Evolutionary conservation across 1,140 invertebrate species (phyloP), one percentile per base, ranked within the genome.

Genomic region (Caenorhabditis latens): DNA sequence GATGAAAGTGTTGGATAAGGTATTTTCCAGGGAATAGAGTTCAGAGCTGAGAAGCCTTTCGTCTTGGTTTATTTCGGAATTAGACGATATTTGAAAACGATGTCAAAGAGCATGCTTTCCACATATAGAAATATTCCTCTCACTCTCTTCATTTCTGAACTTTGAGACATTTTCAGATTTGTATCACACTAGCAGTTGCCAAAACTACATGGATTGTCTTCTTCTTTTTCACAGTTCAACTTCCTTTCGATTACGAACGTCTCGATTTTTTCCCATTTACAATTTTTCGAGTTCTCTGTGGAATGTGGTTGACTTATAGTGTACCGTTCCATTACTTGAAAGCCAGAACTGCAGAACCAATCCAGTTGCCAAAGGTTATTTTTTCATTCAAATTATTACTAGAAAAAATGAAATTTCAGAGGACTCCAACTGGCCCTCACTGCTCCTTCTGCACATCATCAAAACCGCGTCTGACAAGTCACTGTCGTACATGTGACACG

Each of bases 221-320:
- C 13, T 46, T 71, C 42, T 71, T 71, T 11, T 71, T 71, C 65
- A 7, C 14, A 5, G 7, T 71, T 71, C 65, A 71, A 46, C 13
- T 71, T 48, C 65, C 65, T 71, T 71, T 46, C 19, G 65, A 71
- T 19, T 71, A 46, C n/a, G 42, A 43, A 71, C 21, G 65, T 11
- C 5, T 19, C 21, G 43, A 71, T n/a, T 71, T 71, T 19, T 48
- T 71, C 16, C 65, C 65, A 8, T 71, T 19, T 19, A 19, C 19
- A 19, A 2, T 43, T 16, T 4, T 71, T 43, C 65, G 65, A 16
- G 4, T 71, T n/a, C n/a, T 71, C 6, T 46, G 40, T 71, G 65
- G 65, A 46, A n/a, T 71, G 19, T 71, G 65, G 65, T 48, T 71
- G 65, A 46, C 65, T 7, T 71, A n/a, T 16, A 48, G 65, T 71